These are phyloP conservation scores for Ceraclea dissimilis DNA, from an alignment of 2,888 invertebrate species.

Conservation along the genomic window DNA sequence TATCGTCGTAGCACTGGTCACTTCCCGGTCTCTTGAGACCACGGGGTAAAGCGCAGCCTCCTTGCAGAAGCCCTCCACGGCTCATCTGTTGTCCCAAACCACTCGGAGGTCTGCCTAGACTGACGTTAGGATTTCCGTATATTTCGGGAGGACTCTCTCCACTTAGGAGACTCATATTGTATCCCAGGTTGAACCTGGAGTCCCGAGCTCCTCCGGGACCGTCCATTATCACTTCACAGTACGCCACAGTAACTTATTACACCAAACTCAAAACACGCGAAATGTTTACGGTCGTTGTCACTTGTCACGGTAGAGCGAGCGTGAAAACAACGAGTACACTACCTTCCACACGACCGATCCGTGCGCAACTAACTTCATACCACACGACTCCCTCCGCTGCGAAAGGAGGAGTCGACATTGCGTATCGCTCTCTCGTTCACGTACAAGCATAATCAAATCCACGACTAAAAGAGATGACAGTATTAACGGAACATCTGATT, in stretches of 20 bases:
- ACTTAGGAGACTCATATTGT: conserved; percentile 75
- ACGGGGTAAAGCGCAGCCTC: conserved; percentile 51
- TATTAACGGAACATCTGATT: conserved; percentile 26
- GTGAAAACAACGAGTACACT: conserved; percentile 30
- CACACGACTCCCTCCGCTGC: conserved; percentile 37
- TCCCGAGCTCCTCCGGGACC: conserved; percentile 82
- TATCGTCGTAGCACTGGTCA: conserved; percentile 76
- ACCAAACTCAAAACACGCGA: conserved; percentile 29
- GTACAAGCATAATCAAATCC: neutral
- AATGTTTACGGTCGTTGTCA: conserved; percentile 43
- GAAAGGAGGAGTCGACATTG: conserved; percentile 28
- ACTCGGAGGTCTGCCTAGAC: conserved; percentile 26
- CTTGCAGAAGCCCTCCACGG: conserved; percentile 47
- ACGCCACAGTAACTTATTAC: conserved; percentile 47
- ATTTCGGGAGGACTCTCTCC: conserved; percentile 72
- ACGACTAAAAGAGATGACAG: conserved; percentile 35
- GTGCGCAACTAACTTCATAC: conserved; percentile 51
- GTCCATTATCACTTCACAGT: conserved; percentile 69
- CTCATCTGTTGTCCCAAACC: conserved; percentile 33
- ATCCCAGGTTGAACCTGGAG: conserved; percentile 83
- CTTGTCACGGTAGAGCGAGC: conserved; percentile 49
- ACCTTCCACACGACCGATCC: conserved; percentile 50
- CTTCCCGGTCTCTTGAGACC: conserved; percentile 59
- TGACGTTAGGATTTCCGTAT: conserved; percentile 50
- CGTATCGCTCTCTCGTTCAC: conserved; percentile 25